A percentile compares a stretch with the other conserved stretches of the same genome.
Conservation (phyloP, 2,797 vertebrate genomes). For the Myotis myotis region DNA sequence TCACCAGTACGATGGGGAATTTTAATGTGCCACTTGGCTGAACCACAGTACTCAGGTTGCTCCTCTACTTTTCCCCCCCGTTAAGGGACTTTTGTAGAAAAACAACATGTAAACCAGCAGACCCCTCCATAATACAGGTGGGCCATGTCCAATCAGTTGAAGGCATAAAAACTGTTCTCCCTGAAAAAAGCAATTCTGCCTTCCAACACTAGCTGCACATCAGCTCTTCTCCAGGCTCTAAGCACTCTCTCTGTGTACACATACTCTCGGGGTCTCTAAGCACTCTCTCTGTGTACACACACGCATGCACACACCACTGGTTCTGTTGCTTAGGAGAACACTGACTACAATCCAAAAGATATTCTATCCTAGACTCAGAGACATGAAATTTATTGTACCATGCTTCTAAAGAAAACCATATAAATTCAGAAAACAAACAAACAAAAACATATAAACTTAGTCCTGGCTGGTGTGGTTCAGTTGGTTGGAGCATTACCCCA, state of each 20-base stretch:
- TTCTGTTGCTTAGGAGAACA: background rate
- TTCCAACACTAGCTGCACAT: background rate
- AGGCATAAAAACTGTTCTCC: background rate
- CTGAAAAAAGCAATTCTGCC: background rate
- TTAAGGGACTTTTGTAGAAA: background rate
- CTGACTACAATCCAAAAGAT: background rate
- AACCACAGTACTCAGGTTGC: background rate
- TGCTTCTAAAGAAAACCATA: conserved; percentile 3
- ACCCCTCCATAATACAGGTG: background rate
- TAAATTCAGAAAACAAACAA: background rate
- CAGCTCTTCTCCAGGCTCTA: background rate
- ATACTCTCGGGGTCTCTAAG: too few species aligned
- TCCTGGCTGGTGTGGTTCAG: background rate
- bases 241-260: too few species aligned
- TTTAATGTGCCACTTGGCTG: background rate
- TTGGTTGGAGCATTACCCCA: background rate
- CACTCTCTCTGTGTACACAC: background rate
- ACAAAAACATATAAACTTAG: background rate
- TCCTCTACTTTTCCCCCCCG: background rate
- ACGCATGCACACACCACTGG: background rate
- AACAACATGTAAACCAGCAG: background rate
- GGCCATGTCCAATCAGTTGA: background rate
- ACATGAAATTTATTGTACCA: background rate
- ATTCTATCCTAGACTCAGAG: background rate
- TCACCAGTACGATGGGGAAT: background rate